These are phyloP conservation scores for Sciaenops ocellatus DNA, from an alignment of 2,797 vertebrate species.

Conservation along the genomic window DNA sequence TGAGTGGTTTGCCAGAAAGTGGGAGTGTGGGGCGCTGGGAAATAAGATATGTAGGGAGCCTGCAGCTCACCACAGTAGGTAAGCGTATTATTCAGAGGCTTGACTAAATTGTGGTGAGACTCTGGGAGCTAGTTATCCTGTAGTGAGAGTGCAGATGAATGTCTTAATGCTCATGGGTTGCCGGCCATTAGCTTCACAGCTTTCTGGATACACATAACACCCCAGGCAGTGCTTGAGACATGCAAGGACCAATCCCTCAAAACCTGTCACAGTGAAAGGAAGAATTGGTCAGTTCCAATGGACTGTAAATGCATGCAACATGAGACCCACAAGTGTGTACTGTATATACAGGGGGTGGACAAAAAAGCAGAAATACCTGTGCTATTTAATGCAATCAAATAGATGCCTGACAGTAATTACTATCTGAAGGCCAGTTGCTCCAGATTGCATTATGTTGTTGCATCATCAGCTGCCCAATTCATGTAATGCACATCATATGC, in stretches of 20 bases:
- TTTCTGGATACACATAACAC: conserved; percentile 35
- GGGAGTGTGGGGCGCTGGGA: conserved; percentile 70
- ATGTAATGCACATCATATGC: neutral
- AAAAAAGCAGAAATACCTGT: neutral
- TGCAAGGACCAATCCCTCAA: neutral
- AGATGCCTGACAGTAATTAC: neutral
- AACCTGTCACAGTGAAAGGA: conserved; percentile 22
- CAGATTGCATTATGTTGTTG: neutral
- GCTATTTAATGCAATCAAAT: neutral
- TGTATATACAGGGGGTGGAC: neutral
- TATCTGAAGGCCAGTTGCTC: conserved; percentile 3
- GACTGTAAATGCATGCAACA: conserved; percentile 25
- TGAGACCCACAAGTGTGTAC: conserved; percentile 13
- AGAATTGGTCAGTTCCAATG: conserved; percentile 4
- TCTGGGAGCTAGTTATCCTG: conserved; percentile 76
- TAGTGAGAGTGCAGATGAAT: conserved; percentile 68
- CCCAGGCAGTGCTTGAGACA: conserved; percentile 25
- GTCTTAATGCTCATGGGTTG: conserved; percentile 60
- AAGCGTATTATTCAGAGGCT: conserved; percentile 72
- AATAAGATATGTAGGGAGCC: conserved; percentile 72
- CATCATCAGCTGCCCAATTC: neutral
- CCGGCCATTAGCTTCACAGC: conserved; percentile 56
- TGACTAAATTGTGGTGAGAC: conserved; percentile 81
- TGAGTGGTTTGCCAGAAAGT: conserved; percentile 48
- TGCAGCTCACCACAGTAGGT: conserved; percentile 62